These are phyloP conservation scores for Crotalus viridis DNA, from an alignment of 2,113 vertebrate species.

Conservation along the genomic window DNA sequence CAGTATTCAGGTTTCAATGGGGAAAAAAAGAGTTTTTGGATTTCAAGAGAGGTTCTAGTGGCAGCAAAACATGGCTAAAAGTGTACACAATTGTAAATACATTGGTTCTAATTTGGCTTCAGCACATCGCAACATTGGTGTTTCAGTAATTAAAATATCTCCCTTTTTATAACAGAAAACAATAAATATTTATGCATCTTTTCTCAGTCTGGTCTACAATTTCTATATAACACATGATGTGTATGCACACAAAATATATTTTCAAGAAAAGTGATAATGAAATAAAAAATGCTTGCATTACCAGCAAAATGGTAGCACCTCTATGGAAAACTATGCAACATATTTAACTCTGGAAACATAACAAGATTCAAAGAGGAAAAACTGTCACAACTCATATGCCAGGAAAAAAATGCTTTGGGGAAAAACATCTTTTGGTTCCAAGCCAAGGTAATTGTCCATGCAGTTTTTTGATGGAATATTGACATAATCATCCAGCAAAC, in stretches of 20 bases:
- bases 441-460: conserved; percentile 30
- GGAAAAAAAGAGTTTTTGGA: not conserved
- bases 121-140: not conserved
- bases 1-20: not conserved
- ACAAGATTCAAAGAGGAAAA: not conserved
- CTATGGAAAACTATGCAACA: not conserved
- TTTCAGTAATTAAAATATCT: not conserved
- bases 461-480: conserved; percentile 40
- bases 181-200: not conserved
- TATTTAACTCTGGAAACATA: not conserved
- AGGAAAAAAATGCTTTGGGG: not conserved
- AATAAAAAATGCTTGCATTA: not conserved
- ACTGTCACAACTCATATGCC: not conserved
- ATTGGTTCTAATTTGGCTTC: not conserved
- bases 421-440: conserved; percentile 2
- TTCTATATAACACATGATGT: not conserved
- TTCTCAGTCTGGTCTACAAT: not conserved
- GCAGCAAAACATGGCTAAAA: not conserved
- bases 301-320: not conserved
- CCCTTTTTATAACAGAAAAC: not conserved
- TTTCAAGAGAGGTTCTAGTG: not conserved
- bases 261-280: not conserved
- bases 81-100: not conserved
- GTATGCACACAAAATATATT: not conserved
- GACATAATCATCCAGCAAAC: conserved; percentile 27